Conservation (phyloP, 2,888 invertebrate species). For the Microdon myrmicae region DNA sequence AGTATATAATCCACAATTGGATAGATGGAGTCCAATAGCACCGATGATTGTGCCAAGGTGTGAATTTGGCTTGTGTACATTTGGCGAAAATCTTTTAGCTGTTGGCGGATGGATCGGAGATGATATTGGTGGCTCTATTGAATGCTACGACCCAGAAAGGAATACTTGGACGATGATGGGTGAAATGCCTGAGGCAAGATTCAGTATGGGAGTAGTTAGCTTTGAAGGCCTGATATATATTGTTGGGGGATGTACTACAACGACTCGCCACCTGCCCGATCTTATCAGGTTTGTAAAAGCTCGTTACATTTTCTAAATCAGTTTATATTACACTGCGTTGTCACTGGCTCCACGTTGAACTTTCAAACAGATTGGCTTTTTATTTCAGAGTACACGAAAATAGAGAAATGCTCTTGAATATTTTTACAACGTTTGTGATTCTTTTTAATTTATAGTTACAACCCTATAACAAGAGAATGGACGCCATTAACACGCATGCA, state of each 20-base stretch:
- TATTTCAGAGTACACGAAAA: too few species aligned
- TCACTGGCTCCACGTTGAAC: slow-evolving; percentile 6
- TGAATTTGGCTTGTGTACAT: slow-evolving; percentile 87
- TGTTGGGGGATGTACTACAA: slow-evolving; percentile 88
- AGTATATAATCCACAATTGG: slow-evolving; percentile 78
- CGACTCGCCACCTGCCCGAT: slow-evolving; percentile 82
- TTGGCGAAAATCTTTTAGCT: slow-evolving; percentile 84
- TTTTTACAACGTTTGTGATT: not conserved
- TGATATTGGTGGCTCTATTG: slow-evolving; percentile 88
- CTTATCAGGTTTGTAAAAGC: slow-evolving; percentile 68
- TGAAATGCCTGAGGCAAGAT: slow-evolving; percentile 84
- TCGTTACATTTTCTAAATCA: not conserved
- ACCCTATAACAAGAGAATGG: slow-evolving; percentile 86
- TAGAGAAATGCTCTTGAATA: not conserved
- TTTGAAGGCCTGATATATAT: slow-evolving; percentile 77
- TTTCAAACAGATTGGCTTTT: too few species aligned
- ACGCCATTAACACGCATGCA: slow-evolving; percentile 79
- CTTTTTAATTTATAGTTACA: slow-evolving; percentile 70
- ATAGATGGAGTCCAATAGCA: slow-evolving; percentile 73
- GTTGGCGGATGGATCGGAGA: slow-evolving; percentile 95
- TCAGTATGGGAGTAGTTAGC: slow-evolving; percentile 91
- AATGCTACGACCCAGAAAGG: slow-evolving; percentile 83
- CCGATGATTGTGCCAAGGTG: slow-evolving; percentile 86
- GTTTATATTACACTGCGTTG: not conserved
- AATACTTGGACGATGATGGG: slow-evolving; percentile 83